Percentiles rank a stretch among this genome's conserved stretches.
Conservation (phyloP, 2,888 invertebrate genomes). For the Pristionchus fissidentatus region DNA sequence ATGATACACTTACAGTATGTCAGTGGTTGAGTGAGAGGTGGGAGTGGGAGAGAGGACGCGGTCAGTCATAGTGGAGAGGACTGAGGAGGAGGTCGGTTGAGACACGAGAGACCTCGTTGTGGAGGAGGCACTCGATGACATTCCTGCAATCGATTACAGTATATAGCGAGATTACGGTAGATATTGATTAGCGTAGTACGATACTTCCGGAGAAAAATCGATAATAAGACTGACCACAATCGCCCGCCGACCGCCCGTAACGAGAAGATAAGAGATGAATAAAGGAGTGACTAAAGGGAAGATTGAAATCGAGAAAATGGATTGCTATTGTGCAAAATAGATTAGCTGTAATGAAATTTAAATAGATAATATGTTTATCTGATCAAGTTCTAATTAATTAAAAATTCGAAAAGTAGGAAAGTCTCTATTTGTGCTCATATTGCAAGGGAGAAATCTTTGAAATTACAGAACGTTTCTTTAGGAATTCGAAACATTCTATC, state of each 20-base stretch:
- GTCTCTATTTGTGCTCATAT: no score
- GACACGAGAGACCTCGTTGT: no score
- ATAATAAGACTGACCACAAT: not conserved
- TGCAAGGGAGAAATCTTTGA: not conserved
- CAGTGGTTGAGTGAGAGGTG: not conserved
- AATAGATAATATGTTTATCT: no score
- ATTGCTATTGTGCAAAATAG: not conserved
- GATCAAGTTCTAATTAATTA: no score
- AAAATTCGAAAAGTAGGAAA: no score
- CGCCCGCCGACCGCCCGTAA: conserved; percentile 19
- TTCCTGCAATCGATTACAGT: no score
- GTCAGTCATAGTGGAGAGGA: not conserved
- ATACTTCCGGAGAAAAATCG: not conserved
- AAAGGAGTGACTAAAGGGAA: not conserved
- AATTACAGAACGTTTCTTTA: not conserved
- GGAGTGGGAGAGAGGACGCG: not conserved
- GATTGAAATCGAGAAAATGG: not conserved
- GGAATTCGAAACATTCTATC: no score
- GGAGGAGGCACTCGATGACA: not conserved
- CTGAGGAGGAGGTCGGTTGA: not conserved
- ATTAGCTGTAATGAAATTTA: not conserved
- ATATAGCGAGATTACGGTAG: not conserved
- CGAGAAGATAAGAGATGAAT: not conserved
- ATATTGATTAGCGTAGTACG: not conserved
- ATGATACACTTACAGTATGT: not conserved